phyloP scores from a whole-genome alignment of 2,888 invertebrate genomes.

The Lepeophtheirus nordmannii region DNA sequence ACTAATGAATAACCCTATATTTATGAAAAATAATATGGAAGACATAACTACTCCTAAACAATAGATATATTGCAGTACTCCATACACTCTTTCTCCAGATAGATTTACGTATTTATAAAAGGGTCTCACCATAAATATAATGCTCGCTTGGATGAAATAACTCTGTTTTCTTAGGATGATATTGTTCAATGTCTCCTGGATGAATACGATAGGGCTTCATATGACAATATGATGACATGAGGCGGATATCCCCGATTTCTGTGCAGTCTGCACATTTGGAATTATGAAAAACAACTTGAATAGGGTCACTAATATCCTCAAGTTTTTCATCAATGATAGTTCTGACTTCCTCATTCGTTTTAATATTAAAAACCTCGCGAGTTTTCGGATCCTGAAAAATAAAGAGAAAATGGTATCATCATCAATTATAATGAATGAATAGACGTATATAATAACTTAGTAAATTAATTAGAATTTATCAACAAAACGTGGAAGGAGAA shows the following conservation, averaged over 20 bases:
- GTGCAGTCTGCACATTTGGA: conserved; percentile 11
- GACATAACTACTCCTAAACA: no score
- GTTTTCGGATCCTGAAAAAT: neutral
- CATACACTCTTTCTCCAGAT: no score
- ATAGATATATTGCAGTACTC: no score
- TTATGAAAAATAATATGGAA: no score
- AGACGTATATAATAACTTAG: no score
- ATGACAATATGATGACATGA: conserved; percentile 22
- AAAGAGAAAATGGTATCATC: neutral
- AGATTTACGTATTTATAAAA: no score
- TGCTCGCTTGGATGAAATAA: neutral
- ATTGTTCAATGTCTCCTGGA: conserved; percentile 12
- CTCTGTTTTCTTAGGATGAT: conserved; percentile 15
- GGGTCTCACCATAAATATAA: no score
- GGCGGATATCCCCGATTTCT: conserved; percentile 1
- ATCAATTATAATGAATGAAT: neutral
- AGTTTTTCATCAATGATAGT: neutral
- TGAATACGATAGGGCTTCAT: conserved; percentile 18
- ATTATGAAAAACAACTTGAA: conserved; percentile 18
- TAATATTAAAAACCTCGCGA: conserved; percentile 15
- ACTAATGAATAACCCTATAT: no score
- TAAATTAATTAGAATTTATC: neutral
- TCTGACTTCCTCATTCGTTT: conserved; percentile 15
- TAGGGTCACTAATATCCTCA: neutral
- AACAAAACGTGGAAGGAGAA: no score